Evolutionary conservation across 1,140 invertebrate species (phyloP).

Genomic region (Anastatus disparis): DNA sequence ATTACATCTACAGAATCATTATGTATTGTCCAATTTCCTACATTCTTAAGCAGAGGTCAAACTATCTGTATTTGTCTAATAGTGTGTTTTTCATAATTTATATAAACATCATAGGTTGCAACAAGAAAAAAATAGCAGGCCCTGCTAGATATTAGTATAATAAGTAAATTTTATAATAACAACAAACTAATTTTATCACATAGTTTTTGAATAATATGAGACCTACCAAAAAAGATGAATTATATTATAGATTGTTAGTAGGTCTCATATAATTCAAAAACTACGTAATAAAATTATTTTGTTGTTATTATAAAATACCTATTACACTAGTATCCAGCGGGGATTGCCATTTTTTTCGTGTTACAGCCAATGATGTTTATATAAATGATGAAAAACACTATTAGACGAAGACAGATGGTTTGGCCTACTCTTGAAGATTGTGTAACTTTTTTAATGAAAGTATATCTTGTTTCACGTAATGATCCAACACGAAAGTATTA

Average conservation of each 20-base stretch:
- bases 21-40: slow-evolving; percentile 73
- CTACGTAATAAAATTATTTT: slow-evolving; percentile 80
- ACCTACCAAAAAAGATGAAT: slow-evolving; percentile 81
- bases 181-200: slow-evolving; percentile 91
- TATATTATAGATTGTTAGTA: slow-evolving; percentile 85
- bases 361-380: slow-evolving; percentile 78
- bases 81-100: slow-evolving; percentile 84
- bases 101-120: slow-evolving; percentile 73
- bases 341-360: slow-evolving; percentile 80
- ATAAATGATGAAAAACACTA: slow-evolving; percentile 77
- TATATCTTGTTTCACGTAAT: slow-evolving; percentile 83
- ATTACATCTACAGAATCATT: slow-evolving; percentile 74
- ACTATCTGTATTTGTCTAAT: slow-evolving; percentile 84
- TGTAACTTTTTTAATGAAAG: slow-evolving; percentile 92
- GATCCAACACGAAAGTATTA: slow-evolving; percentile 80
- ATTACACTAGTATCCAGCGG: slow-evolving; percentile 85
- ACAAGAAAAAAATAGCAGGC: slow-evolving; percentile 75
- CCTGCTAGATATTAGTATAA: too few species aligned
- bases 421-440: slow-evolving; percentile 84
- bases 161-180: slow-evolving; percentile 85
- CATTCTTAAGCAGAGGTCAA: slow-evolving; percentile 80
- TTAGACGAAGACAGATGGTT: slow-evolving; percentile 85
- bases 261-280: slow-evolving; percentile 77
- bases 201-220: slow-evolving; percentile 74
- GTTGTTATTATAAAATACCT: slow-evolving; percentile 83